Percentiles rank a stretch among this genome's conserved stretches.
These are phyloP conservation scores for Choristoneura rosaceana DNA, from an alignment of 2,888 invertebrate species.

Conservation along the genomic window DNA sequence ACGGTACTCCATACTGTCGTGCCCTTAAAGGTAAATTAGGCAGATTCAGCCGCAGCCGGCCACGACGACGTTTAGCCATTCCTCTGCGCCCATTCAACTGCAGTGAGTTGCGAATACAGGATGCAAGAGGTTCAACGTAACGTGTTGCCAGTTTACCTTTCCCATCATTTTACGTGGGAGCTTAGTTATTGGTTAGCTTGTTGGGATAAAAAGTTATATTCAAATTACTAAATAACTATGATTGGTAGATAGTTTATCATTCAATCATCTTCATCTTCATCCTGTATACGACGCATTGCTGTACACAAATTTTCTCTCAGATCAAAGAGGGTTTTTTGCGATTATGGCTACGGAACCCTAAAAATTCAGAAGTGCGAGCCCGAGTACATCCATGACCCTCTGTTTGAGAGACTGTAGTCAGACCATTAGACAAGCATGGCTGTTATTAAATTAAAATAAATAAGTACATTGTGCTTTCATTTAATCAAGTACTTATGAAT, in stretches of 20 bases:
- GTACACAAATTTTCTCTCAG: too few species aligned
- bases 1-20: conserved; percentile 18
- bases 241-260: neutral
- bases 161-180: conserved; percentile 36
- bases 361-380: too few species aligned
- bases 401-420: too few species aligned
- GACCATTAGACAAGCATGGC: too few species aligned
- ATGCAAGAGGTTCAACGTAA: conserved; percentile 50
- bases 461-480: too few species aligned
- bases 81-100: conserved; percentile 60
- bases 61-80: conserved; percentile 47
- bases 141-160: conserved; percentile 56
- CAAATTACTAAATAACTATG: neutral
- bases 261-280: too few species aligned
- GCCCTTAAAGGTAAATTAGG: conserved; percentile 57
- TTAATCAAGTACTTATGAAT: neutral
- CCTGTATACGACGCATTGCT: too few species aligned
- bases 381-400: too few species aligned
- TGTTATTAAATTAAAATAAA: too few species aligned
- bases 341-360: too few species aligned
- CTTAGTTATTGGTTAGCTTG: conserved; percentile 19
- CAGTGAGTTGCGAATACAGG: conserved; percentile 50
- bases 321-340: too few species aligned
- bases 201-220: conserved; percentile 2
- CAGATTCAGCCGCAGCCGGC: conserved; percentile 50